These are phyloP conservation scores for Orchestia grillus DNA, from an alignment of 1,140 invertebrate genomes.

Conservation along the genomic window DNA sequence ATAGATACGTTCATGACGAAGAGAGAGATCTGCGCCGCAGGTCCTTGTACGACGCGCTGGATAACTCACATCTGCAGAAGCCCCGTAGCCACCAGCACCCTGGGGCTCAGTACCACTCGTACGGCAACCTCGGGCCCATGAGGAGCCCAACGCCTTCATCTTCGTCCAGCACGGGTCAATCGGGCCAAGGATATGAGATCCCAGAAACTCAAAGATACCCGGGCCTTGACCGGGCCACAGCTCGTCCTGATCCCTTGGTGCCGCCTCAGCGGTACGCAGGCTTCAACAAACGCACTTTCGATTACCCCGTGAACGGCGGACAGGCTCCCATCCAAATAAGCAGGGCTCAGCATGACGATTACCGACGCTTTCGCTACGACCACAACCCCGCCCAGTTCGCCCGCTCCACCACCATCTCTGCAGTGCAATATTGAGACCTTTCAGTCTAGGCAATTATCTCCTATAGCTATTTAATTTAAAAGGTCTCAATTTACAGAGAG, in stretches of 20 bases:
- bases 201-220: conserved; percentile 62
- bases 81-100: conserved; percentile 50
- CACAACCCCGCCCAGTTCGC: conserved; percentile 62
- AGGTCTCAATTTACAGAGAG: not conserved
- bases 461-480: not conserved
- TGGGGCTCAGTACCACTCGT: conserved; percentile 59
- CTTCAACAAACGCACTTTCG: conserved; percentile 60
- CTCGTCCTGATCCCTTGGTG: conserved; percentile 62
- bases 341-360: conserved; percentile 63
- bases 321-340: conserved; percentile 63
- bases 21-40: conserved; percentile 62
- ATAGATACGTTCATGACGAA: conserved; percentile 31
- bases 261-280: not conserved
- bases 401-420: conserved; percentile 57
- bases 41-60: conserved; percentile 63
- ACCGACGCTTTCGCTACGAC: conserved; percentile 62
- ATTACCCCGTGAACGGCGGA: conserved; percentile 66
- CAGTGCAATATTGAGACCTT: conserved; percentile 55
- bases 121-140: conserved; percentile 58
- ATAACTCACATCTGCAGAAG: conserved; percentile 57
- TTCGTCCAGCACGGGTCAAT: conserved; percentile 59
- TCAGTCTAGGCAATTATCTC: conserved; percentile 5
- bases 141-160: conserved; percentile 58
- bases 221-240: conserved; percentile 64
- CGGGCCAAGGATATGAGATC: conserved; percentile 62